Conservation (phyloP, 1,140 invertebrate genomes). For the Nasonia giraulti region DNA sequence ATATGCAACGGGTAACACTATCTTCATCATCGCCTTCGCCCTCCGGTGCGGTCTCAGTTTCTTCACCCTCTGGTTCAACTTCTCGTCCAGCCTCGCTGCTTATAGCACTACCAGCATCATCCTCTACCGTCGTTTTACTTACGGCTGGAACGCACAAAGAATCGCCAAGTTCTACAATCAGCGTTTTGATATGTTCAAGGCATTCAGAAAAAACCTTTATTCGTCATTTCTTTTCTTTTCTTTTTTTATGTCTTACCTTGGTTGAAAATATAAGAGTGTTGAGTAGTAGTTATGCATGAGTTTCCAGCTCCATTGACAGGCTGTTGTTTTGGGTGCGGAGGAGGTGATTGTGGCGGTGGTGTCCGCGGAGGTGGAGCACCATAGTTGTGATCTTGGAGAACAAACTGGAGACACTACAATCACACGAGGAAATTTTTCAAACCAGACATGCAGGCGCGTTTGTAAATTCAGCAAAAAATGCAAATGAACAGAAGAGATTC, state of each 20-base stretch:
- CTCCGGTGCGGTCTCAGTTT: constrained; percentile 91
- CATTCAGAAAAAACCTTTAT: neutral
- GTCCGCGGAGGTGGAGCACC: constrained; percentile 81
- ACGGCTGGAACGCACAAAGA: constrained; percentile 52
- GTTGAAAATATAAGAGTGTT: constrained; percentile 68
- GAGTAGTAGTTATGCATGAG: constrained; percentile 59
- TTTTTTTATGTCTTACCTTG: constrained; percentile 60
- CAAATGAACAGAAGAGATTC: neutral
- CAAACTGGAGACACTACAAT: constrained; percentile 78
- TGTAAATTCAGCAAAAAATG: constrained; percentile 1
- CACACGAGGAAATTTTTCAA: constrained; percentile 33
- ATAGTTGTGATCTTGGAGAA: constrained; percentile 90
- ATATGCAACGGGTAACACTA: constrained; percentile 93
- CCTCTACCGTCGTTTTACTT: constrained; percentile 69
- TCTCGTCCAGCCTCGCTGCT: constrained; percentile 77
- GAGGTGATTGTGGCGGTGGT: constrained; percentile 73
- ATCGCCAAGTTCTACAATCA: neutral
- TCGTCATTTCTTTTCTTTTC: neutral
- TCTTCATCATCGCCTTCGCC: constrained; percentile 90
- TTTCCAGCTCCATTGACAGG: constrained; percentile 66
- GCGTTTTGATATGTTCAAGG: neutral
- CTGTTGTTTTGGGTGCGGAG: constrained; percentile 72
- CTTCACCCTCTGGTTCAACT: constrained; percentile 84
- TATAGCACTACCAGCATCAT: constrained; percentile 81
- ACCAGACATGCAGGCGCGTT: constrained; percentile 16